Evolutionary conservation across 2,113 vertebrate genomes (phyloP).

Genomic region (Neolamprologus modestus): DNA sequence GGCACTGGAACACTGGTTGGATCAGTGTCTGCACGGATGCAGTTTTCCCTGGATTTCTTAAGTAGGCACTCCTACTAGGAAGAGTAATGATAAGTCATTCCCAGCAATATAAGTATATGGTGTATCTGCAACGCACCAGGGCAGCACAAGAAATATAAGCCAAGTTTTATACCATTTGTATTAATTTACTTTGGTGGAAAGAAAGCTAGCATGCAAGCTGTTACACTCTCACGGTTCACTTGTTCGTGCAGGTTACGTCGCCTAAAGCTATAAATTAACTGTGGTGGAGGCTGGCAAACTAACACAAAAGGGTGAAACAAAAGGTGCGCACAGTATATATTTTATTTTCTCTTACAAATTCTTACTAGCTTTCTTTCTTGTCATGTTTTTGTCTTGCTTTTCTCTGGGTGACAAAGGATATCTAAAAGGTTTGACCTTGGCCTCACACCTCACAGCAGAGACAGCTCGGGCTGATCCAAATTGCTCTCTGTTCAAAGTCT

Average conservation of each 20-base stretch:
- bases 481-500: conserved; percentile 43
- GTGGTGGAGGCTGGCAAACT: neutral
- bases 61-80: neutral
- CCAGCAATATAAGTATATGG: neutral
- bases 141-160: neutral
- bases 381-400: conserved; percentile 12
- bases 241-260: neutral
- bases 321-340: neutral
- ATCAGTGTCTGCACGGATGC: neutral
- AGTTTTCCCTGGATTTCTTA: neutral
- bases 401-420: conserved; percentile 24
- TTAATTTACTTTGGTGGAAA: neutral
- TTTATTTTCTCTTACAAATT: neutral
- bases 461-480: conserved; percentile 30
- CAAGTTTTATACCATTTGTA: neutral
- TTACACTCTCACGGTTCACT: neutral
- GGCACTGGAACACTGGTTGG: neutral
- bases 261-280: neutral
- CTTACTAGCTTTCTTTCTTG: neutral
- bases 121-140: conserved; percentile 33
- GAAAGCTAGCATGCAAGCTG: neutral
- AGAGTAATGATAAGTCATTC: neutral
- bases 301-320: neutral
- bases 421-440: conserved; percentile 49
- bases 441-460: conserved; percentile 16